Evolutionary conservation across 2,113 vertebrate species (phyloP).

Genomic region (Turdus rufiventris): DNA sequence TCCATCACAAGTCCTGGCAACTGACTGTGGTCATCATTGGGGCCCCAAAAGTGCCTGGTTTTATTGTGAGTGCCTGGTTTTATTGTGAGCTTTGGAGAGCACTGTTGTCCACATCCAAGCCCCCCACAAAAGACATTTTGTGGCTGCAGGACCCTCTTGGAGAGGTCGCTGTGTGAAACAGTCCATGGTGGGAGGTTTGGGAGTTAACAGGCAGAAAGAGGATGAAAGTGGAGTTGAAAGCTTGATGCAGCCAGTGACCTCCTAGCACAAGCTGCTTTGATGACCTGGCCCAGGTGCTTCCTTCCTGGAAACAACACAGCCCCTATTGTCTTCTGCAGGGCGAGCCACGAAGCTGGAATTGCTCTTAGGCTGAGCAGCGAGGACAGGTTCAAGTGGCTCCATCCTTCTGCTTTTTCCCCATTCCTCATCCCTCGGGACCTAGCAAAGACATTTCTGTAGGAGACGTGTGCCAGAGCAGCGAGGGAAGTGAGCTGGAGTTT

Average conservation of each 20-base stretch:
- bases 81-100: not conserved
- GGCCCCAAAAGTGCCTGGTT: not conserved
- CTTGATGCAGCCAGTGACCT: not conserved
- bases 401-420: not conserved
- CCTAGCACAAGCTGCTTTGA: slow-evolving; percentile 44
- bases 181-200: not conserved
- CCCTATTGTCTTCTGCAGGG: slow-evolving; percentile 34
- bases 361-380: not conserved
- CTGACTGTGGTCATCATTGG: rapidly evolving
- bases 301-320: slow-evolving; percentile 49
- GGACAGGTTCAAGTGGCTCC: not conserved
- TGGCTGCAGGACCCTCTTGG: not conserved
- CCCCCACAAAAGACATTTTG: rapidly evolving
- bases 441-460: not conserved
- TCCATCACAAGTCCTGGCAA: not conserved
- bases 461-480: not conserved
- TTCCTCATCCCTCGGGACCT: not conserved
- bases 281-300: slow-evolving; percentile 49
- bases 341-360: slow-evolving; percentile 4
- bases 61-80: not conserved
- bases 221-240: slow-evolving; percentile 11
- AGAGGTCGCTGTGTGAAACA: not conserved
- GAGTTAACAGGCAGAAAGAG: slow-evolving; percentile 40
- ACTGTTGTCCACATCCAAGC: too few relatives aligned
- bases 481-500: not conserved